Percentiles rank a stretch among this genome's conserved stretches.
These are phyloP conservation scores for Acinonyx jubatus DNA, from an alignment of 2,113 vertebrate species.

Conservation along the genomic window DNA sequence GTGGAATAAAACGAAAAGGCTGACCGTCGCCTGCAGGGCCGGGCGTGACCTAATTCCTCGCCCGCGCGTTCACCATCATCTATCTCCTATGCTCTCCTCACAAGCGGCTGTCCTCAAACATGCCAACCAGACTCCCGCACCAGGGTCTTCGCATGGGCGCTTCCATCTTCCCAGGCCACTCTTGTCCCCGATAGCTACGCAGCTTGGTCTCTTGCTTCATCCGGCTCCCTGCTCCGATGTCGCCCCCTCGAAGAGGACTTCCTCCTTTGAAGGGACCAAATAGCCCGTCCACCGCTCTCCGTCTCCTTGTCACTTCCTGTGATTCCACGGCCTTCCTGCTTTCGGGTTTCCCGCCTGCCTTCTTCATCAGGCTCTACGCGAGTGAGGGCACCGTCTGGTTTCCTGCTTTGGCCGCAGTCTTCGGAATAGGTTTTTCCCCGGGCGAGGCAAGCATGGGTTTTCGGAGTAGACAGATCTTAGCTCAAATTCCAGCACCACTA, in stretches of 20 bases:
- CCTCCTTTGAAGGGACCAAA: slow-evolving; percentile 55
- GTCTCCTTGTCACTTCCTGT: background rate
- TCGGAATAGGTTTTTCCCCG: background rate
- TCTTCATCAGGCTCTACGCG: background rate
- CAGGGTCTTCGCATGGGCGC: slow-evolving; percentile 84
- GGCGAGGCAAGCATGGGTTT: background rate
- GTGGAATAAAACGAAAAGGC: slow-evolving; percentile 22
- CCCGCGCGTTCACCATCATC: background rate
- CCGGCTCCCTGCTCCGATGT: background rate
- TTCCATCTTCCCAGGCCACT: background rate
- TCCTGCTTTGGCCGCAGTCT: background rate
- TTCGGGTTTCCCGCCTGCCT: background rate
- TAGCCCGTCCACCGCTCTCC: background rate
- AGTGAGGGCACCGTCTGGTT: background rate
- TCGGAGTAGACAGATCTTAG: background rate
- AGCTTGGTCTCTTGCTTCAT: background rate
- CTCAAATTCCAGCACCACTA: slow-evolving; percentile 11
- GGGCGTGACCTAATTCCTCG: background rate
- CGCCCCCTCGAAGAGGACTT: background rate
- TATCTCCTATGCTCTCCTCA: background rate
- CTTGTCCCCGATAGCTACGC: background rate
- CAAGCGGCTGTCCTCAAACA: background rate
- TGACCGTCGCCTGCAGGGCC: slow-evolving; percentile 12
- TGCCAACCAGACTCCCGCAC: slow-evolving; percentile 25
- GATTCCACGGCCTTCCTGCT: background rate